These are phyloP conservation scores for Ellobius talpinus DNA, from an alignment of 2,113 vertebrate species.

Conservation along the genomic window DNA sequence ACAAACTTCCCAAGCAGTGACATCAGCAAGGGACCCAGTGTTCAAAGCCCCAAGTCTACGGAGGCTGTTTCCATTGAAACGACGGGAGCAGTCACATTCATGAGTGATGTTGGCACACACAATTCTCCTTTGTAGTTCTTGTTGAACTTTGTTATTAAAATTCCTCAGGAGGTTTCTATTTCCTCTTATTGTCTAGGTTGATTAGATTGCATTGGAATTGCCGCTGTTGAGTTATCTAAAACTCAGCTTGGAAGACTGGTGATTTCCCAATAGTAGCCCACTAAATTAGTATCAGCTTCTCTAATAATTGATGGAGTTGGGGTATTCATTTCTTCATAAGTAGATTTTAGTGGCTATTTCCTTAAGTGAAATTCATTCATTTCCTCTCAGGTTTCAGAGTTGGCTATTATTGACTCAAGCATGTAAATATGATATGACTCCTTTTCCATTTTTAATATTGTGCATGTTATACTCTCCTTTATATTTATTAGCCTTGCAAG, in stretches of 20 bases:
- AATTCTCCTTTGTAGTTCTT: slow-evolving; percentile 28
- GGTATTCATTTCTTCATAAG: slow-evolving; percentile 47
- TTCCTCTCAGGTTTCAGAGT: not conserved
- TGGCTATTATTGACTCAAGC: not conserved
- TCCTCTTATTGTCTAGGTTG: slow-evolving; percentile 2
- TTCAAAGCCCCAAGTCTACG: not conserved
- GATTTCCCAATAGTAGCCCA: not conserved
- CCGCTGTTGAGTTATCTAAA: slow-evolving; percentile 14
- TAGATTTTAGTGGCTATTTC: slow-evolving; percentile 26
- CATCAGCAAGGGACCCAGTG: not conserved
- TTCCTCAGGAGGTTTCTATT: not conserved
- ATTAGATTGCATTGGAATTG: not conserved
- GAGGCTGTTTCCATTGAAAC: not conserved
- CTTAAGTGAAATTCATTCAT: not conserved
- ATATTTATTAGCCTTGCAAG: slow-evolving; percentile 8
- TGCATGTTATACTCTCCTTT: not conserved
- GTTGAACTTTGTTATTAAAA: not conserved
- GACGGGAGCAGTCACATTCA: not conserved
- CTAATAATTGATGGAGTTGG: slow-evolving; percentile 34
- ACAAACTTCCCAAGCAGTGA: not conserved
- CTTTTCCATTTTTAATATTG: slow-evolving; percentile 36
- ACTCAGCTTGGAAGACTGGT: not conserved
- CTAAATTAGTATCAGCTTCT: slow-evolving; percentile 43
- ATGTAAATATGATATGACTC: not conserved
- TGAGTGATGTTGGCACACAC: not conserved